These are phyloP conservation scores for Stercorarius parasiticus DNA, from an alignment of 2,113 vertebrate genomes.

Conservation along the genomic window DNA sequence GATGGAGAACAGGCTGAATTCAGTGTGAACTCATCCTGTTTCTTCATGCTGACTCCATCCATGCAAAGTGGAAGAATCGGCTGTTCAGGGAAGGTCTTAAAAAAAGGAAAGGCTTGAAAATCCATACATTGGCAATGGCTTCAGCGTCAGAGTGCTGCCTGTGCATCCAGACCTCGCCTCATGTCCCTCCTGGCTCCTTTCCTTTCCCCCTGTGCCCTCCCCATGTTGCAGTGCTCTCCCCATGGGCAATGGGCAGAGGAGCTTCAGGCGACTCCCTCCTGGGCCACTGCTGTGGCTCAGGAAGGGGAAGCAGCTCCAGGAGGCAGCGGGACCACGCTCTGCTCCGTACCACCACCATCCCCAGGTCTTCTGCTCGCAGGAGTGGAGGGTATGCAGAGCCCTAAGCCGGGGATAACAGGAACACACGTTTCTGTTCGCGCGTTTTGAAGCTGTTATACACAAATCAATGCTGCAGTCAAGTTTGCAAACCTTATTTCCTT, in stretches of 20 bases:
- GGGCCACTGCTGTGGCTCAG: background rate
- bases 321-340: background rate
- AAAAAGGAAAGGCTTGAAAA: background rate
- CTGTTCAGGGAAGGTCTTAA: background rate
- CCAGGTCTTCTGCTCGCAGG: rapidly evolving
- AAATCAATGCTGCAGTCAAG: background rate
- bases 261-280: background rate
- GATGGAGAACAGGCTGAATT: background rate
- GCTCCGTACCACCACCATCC: background rate
- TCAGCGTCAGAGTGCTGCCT: rapidly evolving
- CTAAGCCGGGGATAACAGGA: background rate
- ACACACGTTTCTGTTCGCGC: rapidly evolving
- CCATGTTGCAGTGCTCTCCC: background rate
- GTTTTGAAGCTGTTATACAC: background rate
- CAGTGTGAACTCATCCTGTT: background rate
- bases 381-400: background rate
- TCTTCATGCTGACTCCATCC: background rate
- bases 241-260: background rate
- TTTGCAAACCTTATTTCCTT: conserved; percentile 18
- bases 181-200: rapidly evolving
- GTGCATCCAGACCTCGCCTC: background rate
- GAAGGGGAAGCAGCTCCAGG: background rate
- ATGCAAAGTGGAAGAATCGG: background rate
- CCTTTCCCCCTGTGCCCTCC: background rate
- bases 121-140: background rate